Evolutionary conservation across 2,888 invertebrate genomes (phyloP).

Genomic region (Pemphredon lugubris): DNA sequence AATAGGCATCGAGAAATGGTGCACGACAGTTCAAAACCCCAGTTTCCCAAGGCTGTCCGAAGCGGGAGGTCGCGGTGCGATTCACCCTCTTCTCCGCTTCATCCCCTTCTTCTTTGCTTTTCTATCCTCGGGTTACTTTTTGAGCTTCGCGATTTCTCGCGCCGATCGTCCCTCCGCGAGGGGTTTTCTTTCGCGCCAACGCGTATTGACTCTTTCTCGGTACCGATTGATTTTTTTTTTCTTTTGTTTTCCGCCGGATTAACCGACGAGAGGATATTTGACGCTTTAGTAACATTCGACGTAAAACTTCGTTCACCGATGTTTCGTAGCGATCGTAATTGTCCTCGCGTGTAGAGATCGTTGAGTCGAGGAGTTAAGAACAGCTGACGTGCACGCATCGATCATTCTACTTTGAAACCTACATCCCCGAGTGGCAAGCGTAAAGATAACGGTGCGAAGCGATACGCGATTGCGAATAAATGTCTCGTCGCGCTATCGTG

Average conservation of each 20-base stretch:
- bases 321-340: no score
- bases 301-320: no score
- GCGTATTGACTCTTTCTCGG: no score
- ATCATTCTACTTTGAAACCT: no score
- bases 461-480: no score
- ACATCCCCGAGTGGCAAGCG: no score
- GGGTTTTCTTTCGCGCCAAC: not conserved
- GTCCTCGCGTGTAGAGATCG: no score
- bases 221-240: not conserved
- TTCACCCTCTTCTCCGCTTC: slow-evolving; percentile 36
- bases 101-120: slow-evolving; percentile 4
- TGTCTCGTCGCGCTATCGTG: not conserved
- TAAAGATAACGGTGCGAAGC: no score
- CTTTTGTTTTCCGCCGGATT: not conserved
- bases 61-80: slow-evolving; percentile 74
- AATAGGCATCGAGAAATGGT: slow-evolving; percentile 74
- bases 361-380: no score
- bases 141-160: not conserved
- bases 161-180: not conserved
- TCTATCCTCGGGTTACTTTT: not conserved
- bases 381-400: no score
- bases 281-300: no score
- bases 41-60: slow-evolving; percentile 79
- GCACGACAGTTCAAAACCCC: slow-evolving; percentile 79
- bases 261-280: no score